Evolutionary conservation across 2,888 invertebrate species (phyloP).

Genomic region (Parnassius orleans): DNA sequence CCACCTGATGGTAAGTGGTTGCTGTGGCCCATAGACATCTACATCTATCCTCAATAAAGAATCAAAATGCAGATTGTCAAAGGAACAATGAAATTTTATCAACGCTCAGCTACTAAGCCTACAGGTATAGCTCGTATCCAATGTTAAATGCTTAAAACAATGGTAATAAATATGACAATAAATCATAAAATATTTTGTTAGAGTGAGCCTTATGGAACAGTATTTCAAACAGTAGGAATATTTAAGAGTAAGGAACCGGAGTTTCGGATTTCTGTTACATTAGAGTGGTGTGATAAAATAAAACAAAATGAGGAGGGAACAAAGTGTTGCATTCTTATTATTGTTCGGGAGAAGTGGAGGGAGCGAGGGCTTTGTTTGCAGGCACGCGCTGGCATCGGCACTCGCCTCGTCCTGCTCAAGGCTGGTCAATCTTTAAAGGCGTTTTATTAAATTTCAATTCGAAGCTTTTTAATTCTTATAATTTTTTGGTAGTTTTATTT

Average conservation of each 20-base stretch:
- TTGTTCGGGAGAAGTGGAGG: conserved; percentile 43
- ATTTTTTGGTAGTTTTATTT: no score
- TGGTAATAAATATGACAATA: not conserved
- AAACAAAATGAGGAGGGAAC: conserved; percentile 48
- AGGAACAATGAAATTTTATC: no score
- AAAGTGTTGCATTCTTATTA: conserved; percentile 61
- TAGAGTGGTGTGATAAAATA: conserved; percentile 51
- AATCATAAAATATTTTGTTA: not conserved
- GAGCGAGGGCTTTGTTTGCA: conserved; percentile 56
- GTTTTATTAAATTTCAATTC: no score
- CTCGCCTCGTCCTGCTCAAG: conserved; percentile 30
- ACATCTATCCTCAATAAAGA: no score
- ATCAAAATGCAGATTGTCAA: no score
- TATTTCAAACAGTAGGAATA: conserved; percentile 11
- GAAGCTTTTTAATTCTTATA: no score
- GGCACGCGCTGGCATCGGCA: conserved; percentile 56
- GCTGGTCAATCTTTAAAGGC: conserved; percentile 20
- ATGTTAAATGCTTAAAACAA: no score
- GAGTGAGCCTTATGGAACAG: not conserved
- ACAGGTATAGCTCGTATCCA: no score
- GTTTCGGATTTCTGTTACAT: conserved; percentile 48
- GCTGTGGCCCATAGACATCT: no score
- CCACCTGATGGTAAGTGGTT: no score
- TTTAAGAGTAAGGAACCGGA: conserved; percentile 31
- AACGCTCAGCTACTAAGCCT: no score